phyloP scores from a whole-genome alignment of 2,797 vertebrate species.

The Discoglossus pictus region DNA sequence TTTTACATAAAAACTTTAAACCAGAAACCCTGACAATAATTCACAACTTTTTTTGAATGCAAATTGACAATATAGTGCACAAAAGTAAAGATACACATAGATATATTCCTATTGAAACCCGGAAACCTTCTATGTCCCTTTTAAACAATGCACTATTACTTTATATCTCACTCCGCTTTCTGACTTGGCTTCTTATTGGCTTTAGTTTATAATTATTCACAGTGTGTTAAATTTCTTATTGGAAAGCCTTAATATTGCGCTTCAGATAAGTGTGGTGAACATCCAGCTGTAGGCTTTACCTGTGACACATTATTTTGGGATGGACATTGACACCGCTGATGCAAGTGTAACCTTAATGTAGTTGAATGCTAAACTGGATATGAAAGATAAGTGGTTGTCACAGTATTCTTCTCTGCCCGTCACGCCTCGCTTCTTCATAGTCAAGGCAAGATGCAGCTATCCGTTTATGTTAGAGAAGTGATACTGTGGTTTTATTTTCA shows the following conservation, averaged over 20 bases:
- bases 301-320: constrained; percentile 23
- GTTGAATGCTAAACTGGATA: constrained; percentile 25
- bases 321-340: constrained; percentile 34
- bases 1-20: no score
- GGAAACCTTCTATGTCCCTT: no score
- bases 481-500: constrained; percentile 39
- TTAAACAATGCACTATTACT: no score
- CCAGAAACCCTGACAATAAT: no score
- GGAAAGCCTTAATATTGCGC: constrained; percentile 25
- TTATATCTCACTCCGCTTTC: no score
- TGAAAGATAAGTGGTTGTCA: constrained; percentile 35
- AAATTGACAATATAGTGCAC: no score
- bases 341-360: constrained; percentile 19
- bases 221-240: no score
- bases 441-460: constrained; percentile 27
- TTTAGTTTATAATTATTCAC: no score
- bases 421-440: constrained; percentile 30
- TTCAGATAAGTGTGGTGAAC: background rate
- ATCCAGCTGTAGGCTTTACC: constrained; percentile 4
- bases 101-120: no score
- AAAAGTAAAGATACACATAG: no score
- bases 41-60: no score
- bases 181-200: no score
- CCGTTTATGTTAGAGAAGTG: constrained; percentile 26
- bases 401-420: constrained; percentile 31